Conservation (phyloP, 2,797 vertebrate species). For the Intellagama lesueurii region DNA sequence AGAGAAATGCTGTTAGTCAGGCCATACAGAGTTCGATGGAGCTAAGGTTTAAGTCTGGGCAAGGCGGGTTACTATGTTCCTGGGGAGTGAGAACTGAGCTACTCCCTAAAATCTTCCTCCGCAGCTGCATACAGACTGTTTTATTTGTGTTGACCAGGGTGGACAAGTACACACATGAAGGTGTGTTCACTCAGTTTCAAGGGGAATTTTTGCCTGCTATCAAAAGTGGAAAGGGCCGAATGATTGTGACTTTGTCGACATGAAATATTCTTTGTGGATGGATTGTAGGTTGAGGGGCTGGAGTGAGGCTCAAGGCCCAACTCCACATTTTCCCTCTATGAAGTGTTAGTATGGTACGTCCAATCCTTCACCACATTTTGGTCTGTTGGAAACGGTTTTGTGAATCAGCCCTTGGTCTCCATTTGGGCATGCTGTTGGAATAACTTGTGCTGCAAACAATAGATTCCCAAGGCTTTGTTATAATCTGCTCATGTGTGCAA, state of each 20-base stretch:
- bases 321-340: background rate
- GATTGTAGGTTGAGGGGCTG: background rate
- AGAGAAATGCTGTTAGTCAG: background rate
- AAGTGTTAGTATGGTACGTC: background rate
- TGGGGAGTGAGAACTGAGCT: background rate
- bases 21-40: background rate
- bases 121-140: background rate
- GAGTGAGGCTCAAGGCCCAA: background rate
- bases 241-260: background rate
- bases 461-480: conserved; percentile 8
- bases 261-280: background rate
- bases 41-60: background rate
- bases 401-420: conserved; percentile 10
- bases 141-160: background rate
- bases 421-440: conserved; percentile 14
- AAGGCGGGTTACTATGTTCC: background rate
- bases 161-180: background rate
- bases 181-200: background rate
- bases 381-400: background rate
- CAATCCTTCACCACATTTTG: background rate
- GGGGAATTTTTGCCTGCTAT: background rate
- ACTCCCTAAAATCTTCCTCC: background rate
- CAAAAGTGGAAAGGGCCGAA: background rate
- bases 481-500: conserved; percentile 32
- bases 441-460: conserved; percentile 16